Conservation (phyloP, 1,140 invertebrate genomes). For the Uloborus diversus region DNA sequence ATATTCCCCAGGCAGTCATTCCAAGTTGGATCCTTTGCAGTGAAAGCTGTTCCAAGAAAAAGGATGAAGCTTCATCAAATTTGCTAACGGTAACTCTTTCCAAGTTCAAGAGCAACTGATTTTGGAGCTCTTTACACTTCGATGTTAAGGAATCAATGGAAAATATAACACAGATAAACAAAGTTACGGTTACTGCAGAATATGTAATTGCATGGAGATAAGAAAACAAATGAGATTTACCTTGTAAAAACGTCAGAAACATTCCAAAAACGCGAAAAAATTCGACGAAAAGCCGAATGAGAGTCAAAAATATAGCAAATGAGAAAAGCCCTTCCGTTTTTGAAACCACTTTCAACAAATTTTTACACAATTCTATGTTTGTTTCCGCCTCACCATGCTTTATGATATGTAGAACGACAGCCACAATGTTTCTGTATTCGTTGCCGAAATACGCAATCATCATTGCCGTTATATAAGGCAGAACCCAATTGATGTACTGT, state of each 20-base stretch:
- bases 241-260: conserved; percentile 15
- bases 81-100: neutral
- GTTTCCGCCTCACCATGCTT: too few relatives aligned
- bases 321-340: conserved; percentile 2
- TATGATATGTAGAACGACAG: neutral
- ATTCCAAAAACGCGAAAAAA: conserved; percentile 34
- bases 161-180: neutral
- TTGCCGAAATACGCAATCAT: neutral
- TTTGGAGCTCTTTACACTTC: neutral
- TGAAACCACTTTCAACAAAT: neutral
- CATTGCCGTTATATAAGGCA: neutral
- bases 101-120: too few relatives aligned
- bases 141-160: too few relatives aligned
- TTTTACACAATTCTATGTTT: neutral
- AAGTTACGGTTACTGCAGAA: neutral
- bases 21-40: neutral
- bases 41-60: neutral
- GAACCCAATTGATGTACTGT: conserved; percentile 17
- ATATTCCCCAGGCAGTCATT: conserved; percentile 32
- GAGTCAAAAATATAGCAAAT: neutral
- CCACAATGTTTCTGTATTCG: neutral
- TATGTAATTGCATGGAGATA: conserved; percentile 8
- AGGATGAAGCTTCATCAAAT: too few relatives aligned
- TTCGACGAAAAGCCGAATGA: conserved; percentile 28
- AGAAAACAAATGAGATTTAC: conserved; percentile 13